Evolutionary conservation across 2,888 invertebrate species (phyloP), one percentile per base, ranked within the genome.

Genomic region (Drosophila yooni): DNA sequence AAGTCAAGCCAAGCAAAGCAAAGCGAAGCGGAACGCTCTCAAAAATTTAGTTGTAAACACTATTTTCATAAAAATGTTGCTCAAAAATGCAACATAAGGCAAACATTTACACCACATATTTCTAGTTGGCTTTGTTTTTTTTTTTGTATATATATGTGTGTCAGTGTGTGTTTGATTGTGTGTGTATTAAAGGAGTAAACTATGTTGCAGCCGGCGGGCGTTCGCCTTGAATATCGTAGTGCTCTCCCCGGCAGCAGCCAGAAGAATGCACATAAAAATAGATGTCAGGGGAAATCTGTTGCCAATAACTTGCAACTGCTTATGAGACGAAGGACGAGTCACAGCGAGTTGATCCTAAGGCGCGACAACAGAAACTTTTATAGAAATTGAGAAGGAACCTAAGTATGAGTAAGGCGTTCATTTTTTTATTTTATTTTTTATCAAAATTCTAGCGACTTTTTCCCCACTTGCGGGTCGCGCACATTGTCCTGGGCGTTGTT

Each of bases 291-390:
- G 89, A 87, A 87, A 87, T 87, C 89, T 87, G 76, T 76, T 61
- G 83, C 75, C 87, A 89, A 89, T 87, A 87, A 87, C 83, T 89
- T 87, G 88, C 85, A 80, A 87, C 82, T 89, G 85, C 89, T 87
- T 87, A 85, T 87, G 89, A 89, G 83, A 66, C 73, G 56, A 72
- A 82, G 70, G 51, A 51, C 53, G 51, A 69, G 69, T 56, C 56
- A 52, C 64, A 79, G 52, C 54, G 57, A 67, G 66, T 58, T 76
- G 80, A 79, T 63, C 66, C 80, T 72, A 60, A 63, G 57, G 50
- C 62, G 85, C 78, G 88, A 87, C 80, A 83, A 62, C 71, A 48
- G 52, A 27, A 38, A 36, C 31, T 21, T 34, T 8, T 29, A 56
- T 29, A 56, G 18, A 36, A 21, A 21, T 27, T 27, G 54, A 27